Base-by-base conservation (phyloP, 1,140 invertebrate genomes). In the Drosophila biarmipes region DNA sequence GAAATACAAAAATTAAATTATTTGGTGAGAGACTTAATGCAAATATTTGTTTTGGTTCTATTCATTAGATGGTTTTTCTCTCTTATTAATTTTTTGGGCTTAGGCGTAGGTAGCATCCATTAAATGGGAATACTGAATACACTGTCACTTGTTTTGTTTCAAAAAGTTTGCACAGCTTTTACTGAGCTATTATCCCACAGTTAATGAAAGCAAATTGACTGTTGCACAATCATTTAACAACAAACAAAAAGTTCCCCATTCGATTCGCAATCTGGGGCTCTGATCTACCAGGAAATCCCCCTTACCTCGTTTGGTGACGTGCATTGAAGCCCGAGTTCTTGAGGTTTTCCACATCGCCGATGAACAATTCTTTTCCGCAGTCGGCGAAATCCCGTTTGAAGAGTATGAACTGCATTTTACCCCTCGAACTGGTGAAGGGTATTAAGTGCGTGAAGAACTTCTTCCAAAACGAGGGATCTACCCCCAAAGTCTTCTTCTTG, bases 361-460 rank as follows among this genome's bases (percentile, higher is more conserved):
- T 40, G 11, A 78, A 62, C 12, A 91, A 62, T 64, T 91, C 90
- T 8, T 72, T 75, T 45, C 90, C 90, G 43, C 90, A 91, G 34
- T 91, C 84, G 0, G 90, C 82, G 42, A 91, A 91, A 19, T 90
- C 87, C 29, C 78, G 48, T 55, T 91, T 91, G 48, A 90, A 91
- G 7, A 91, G 62, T 54, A 71, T 90, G 64, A 91, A 91, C 48
- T 91, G 78, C 90, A 91, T 90, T 66, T 87, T 90, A 4, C 90
- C 81, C 6, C 75, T 56, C 10, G 73, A 35, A 3, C 66, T 75
- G 1, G 64, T 77, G 40, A 91, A 91, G 4, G 90, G 90, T 29
- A 90, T 72, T 74, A 49, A 80, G 38, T 91, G 87, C 15, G 78
- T 90, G 31, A 91, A 86, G 56, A 91, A 90, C 49, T 84, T 89